Evolutionary conservation across 2,888 invertebrate genomes (phyloP).

Genomic region (Ichneumoninae sp.): DNA sequence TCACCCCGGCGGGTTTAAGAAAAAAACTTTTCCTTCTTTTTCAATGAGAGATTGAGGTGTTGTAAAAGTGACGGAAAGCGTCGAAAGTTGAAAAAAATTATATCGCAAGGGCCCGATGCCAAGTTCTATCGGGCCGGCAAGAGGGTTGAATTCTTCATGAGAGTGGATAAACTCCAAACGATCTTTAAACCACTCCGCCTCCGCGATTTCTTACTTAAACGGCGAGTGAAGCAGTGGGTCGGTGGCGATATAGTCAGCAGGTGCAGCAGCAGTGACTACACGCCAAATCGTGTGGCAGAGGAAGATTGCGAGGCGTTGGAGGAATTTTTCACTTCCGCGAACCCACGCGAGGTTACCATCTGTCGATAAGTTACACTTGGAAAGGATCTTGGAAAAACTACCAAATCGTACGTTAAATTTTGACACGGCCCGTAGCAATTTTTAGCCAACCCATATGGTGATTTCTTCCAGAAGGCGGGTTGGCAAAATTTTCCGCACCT

Average conservation of each 20-base stretch:
- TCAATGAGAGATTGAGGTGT: background rate
- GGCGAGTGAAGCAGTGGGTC: constrained; percentile 45
- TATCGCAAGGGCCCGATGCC: constrained; percentile 65
- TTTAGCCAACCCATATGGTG: no score
- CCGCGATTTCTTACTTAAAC: constrained; percentile 73
- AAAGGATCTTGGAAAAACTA: no score
- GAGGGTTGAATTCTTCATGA: constrained; percentile 51
- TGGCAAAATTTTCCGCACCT: no score
- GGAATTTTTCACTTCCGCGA: constrained; percentile 59
- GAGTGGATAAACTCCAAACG: constrained; percentile 58
- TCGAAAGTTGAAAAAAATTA: constrained; percentile 65
- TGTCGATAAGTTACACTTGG: constrained; percentile 27
- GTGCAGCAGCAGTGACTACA: constrained; percentile 2
- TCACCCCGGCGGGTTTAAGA: background rate
- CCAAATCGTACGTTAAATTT: no score
- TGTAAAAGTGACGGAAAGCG: constrained; percentile 49
- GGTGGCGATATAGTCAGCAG: background rate
- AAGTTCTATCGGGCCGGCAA: constrained; percentile 63
- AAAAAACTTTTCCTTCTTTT: background rate
- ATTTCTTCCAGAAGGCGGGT: no score
- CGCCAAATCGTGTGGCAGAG: constrained; percentile 22
- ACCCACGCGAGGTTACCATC: constrained; percentile 31
- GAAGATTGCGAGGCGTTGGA: constrained; percentile 43
- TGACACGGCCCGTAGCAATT: no score
- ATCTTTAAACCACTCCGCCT: constrained; percentile 60